Evolutionary conservation across 53 echinoderm and acorn worm genomes (phyloP).

Genomic region (Echinarachnius parma): DNA sequence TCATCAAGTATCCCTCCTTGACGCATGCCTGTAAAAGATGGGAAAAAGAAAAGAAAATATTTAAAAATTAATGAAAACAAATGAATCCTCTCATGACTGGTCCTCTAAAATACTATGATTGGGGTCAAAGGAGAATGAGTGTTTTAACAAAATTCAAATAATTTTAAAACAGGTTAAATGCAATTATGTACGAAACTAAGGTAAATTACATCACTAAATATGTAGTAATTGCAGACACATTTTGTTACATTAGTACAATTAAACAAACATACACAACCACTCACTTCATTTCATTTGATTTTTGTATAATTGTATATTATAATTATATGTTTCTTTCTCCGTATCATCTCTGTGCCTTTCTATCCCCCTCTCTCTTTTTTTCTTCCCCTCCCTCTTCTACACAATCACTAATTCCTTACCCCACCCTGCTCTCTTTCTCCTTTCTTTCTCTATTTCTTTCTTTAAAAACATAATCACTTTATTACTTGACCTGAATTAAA

Average conservation of each 20-base stretch:
- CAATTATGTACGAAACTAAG: no score
- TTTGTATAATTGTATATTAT: background rate
- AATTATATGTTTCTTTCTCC: background rate
- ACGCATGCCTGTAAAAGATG: constrained; percentile 83
- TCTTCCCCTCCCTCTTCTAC: background rate
- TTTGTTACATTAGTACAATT: no score
- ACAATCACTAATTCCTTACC: background rate
- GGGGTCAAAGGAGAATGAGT: no score
- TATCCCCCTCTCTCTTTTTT: background rate
- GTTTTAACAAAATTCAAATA: no score
- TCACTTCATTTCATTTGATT: background rate
- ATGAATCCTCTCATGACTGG: no score
- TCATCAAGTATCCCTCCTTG: constrained; percentile 94
- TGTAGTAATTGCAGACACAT: no score
- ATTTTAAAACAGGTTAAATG: background rate
- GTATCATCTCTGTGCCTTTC: background rate
- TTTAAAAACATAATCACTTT: background rate
- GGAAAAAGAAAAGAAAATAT: constrained; percentile 14
- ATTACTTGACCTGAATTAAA: no score
- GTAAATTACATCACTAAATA: no score
- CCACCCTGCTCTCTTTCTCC: background rate
- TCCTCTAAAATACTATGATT: no score
- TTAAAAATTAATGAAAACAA: background rate
- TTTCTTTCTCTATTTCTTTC: background rate
- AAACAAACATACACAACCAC: background rate